These are phyloP conservation scores for Bursaphelenchus mucronatus DNA, from an alignment of 1,140 invertebrate species.

Conservation along the genomic window DNA sequence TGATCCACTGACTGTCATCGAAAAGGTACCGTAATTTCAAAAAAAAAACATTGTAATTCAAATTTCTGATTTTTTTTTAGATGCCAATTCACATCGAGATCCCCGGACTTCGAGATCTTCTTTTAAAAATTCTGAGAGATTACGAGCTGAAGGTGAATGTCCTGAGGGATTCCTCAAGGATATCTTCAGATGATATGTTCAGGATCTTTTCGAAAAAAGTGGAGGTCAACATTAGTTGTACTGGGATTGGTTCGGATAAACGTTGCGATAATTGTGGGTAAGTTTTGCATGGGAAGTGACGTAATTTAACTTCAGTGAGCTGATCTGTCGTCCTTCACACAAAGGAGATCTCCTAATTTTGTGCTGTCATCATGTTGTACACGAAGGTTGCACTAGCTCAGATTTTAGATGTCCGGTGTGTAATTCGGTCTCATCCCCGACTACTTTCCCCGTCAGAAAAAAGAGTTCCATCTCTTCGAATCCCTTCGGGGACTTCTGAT, in stretches of 20 bases:
- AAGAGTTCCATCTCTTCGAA: not conserved
- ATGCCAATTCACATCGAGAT: conserved; percentile 80
- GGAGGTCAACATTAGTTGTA: not conserved
- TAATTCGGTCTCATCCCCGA: not conserved
- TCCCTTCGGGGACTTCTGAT: not conserved
- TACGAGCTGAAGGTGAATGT: conserved; percentile 77
- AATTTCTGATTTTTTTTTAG: conserved; percentile 62
- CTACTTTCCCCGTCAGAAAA: not conserved
- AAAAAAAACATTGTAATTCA: conserved; percentile 72
- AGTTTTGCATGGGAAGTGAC: not conserved
- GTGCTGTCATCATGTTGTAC: conserved; percentile 37
- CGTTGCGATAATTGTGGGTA: conserved; percentile 21
- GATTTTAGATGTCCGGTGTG: conserved; percentile 7
- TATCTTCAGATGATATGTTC: conserved; percentile 26
- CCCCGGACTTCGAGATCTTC: conserved; percentile 78
- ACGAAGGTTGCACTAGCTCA: conserved; percentile 17
- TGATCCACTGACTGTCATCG: conserved; percentile 70
- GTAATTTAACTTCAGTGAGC: conserved; percentile 6
- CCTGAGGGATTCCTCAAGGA: conserved; percentile 34
- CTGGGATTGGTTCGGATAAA: conserved; percentile 11
- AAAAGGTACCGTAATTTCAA: conserved; percentile 75
- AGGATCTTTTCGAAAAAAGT: conserved; percentile 25
- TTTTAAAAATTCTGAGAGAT: conserved; percentile 91
- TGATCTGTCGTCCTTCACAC: conserved; percentile 1
- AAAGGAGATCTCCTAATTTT: conserved; percentile 28